Percentiles rank a stretch among this genome's conserved stretches.
phyloP scores from a whole-genome alignment of 2,113 vertebrate species.

The Phodopus roborovskii region DNA sequence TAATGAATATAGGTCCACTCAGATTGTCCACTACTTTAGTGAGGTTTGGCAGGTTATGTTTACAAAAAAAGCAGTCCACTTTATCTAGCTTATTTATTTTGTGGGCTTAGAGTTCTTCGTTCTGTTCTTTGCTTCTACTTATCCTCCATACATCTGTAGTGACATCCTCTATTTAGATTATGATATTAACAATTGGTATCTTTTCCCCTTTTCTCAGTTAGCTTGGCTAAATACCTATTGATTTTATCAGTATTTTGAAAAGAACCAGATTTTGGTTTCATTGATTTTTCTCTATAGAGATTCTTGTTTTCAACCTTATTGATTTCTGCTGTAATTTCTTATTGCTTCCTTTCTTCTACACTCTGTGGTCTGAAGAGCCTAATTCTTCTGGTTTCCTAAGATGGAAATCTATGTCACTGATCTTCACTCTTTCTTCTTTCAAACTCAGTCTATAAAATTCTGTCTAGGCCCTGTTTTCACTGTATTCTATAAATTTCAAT shows the following conservation, averaged over 20 bases:
- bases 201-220: background rate
- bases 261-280: constrained; percentile 9
- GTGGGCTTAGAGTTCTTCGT: background rate
- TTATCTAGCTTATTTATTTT: background rate
- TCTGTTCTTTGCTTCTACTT: background rate
- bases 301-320: background rate
- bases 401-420: background rate
- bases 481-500: background rate
- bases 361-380: background rate
- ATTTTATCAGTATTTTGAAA: constrained; percentile 22
- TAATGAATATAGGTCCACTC: background rate
- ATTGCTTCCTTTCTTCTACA: background rate
- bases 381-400: background rate
- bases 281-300: background rate
- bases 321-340: background rate
- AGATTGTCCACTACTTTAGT: background rate
- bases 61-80: background rate
- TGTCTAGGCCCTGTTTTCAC: background rate
- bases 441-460: background rate
- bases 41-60: background rate
- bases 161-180: background rate
- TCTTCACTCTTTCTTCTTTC: background rate
- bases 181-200: background rate
- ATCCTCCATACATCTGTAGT: background rate
- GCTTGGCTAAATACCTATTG: background rate